Evolutionary conservation across 1,140 invertebrate species (phyloP), one percentile per base, ranked within the genome.

Genomic region (Lepidurus arcticus): DNA sequence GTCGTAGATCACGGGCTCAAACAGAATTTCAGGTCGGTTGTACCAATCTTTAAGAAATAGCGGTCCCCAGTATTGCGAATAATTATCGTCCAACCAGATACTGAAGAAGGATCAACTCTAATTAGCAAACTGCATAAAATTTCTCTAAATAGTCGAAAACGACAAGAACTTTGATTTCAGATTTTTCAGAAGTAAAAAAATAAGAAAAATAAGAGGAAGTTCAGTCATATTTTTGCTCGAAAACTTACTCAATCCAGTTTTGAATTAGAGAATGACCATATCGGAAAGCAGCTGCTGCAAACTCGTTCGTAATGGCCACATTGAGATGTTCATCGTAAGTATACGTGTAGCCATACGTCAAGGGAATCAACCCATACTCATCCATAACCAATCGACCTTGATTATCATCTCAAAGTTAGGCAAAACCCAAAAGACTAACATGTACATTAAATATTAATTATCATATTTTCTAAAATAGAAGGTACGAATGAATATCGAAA

Each of bases 291-390:
- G 86, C 85, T 16, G 84, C 84, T 3, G 85, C 81, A 76, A 86
- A 87, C 43, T 82, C 84, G 75, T 84, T 95, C 1, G 94, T 84
- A 4, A 94, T 88, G 1, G 90, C 89, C 0, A 93, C 91, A 85
- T 96, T 90, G 0, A 95, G 90, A 42, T 87, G 86, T 0, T 90
- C 86, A 83, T 96, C 89, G 84, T 98, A 99, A 80, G 97, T 96
- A 80, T 92, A 90, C 13, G 97, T 91, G 82, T 90, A 81, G 7
- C 89, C 87, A 76, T 86, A 85, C 34, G 84, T 89, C 24, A 88
- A 84, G 82, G 91, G 92, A 11, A 92, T 86, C 1, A 94, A 85
- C 42, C 89, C 89, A 80, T 93, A 91, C 81, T 90, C 89, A 7
- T 89, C 83, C 82, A 91, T 89, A 82, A 92, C 53, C 53, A 65